Evolutionary conservation across 2,113 vertebrate species (phyloP), one percentile per base, ranked within the genome.

Genomic region (Nesogale talazaci): DNA sequence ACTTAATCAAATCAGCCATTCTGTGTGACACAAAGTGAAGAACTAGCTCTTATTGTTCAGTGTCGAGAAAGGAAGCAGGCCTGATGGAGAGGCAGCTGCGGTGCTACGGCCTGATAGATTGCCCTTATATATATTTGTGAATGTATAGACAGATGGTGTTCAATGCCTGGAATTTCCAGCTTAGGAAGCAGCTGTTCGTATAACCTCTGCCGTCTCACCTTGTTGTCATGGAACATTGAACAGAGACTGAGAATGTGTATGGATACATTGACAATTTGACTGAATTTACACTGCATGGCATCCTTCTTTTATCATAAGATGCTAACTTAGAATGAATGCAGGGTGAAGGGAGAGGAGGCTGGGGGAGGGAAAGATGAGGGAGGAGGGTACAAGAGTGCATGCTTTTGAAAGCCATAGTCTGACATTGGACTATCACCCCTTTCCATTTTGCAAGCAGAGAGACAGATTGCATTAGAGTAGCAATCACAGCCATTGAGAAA

Each of bases 1-100:
- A 99, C 99, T 99, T 99, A 99, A 99, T 99, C 99, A 99, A 99
- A 99, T 99, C 99, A 99, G 99, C 99, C 99, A 99, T 99, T 99
- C 99, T 99, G 98, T 98, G 98, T 98, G 98, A 99, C 99, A 99
- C 99, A 99, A 99, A 99, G 99, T 99, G 99, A 99, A 99, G 99
- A 99, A 98, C 98, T 98, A 96, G 98, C 98, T 98, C 97, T 98
- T 97, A 99, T 99, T 99, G 99, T 99, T 98, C 98, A 69, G 95
- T 83, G 94, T 95, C 96, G 92, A 97, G 98, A 98, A 98, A 98
- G 98, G 98, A 98, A 98, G 98, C 97, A 96, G 98, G 98, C 98
- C 98, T 98, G 98, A 96, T 96, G 98, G 97, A 98, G 97, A 98
- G 98, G 99, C 99, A 99, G 99, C 99, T 99, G 99, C 98, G 96